phyloP scores from a whole-genome alignment of 2,888 invertebrate species.

The Schizaphis graminum region DNA sequence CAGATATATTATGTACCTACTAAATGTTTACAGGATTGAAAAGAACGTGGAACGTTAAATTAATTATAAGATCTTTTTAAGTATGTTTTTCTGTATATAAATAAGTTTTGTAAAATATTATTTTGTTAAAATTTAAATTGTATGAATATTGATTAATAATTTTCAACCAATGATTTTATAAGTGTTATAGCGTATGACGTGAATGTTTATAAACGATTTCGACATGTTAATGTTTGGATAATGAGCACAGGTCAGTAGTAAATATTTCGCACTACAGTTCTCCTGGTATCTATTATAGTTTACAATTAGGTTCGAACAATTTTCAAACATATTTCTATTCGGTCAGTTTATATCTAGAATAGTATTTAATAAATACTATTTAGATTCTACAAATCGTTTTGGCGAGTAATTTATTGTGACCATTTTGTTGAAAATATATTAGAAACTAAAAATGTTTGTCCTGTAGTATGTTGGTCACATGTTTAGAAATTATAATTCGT shows the following conservation, averaged over 20 bases:
- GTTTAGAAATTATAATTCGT: neutral
- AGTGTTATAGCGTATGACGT: neutral
- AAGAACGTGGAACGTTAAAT: neutral
- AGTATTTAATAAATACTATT: neutral
- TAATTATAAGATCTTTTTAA: neutral
- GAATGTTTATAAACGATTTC: neutral
- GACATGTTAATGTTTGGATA: neutral
- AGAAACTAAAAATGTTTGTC: neutral
- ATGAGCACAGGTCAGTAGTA: neutral
- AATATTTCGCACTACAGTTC: neutral
- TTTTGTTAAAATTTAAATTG: neutral
- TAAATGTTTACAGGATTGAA: neutral
- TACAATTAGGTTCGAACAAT: neutral
- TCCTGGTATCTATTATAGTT: neutral
- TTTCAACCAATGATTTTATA: neutral
- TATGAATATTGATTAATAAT: neutral
- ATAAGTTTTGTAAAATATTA: neutral
- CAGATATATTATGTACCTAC: neutral
- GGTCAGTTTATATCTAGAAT: neutral
- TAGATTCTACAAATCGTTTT: neutral
- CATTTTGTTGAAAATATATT: neutral
- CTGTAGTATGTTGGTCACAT: neutral
- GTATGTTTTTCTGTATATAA: neutral
- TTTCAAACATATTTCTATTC: neutral
- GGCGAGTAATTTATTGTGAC: neutral